phyloP scores from a whole-genome alignment of 2,797 vertebrate species.

The Semotilus atromaculatus region DNA sequence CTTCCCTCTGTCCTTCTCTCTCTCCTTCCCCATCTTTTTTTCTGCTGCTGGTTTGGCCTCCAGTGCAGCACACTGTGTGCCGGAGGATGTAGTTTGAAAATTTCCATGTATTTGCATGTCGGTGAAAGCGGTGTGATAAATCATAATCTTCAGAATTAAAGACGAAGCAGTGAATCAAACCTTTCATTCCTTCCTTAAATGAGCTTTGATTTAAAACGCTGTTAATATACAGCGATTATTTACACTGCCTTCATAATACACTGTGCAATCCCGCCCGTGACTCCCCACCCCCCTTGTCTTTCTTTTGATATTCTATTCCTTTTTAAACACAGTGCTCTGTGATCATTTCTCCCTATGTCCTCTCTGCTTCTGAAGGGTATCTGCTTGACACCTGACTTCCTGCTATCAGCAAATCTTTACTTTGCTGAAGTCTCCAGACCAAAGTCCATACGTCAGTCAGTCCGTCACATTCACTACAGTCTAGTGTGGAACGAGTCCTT shows the following conservation, averaged over 20 bases:
- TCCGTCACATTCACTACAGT: slow-evolving; percentile 29
- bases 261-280: background rate
- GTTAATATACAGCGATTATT: slow-evolving; percentile 50
- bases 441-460: slow-evolving; percentile 27
- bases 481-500: slow-evolving; percentile 19
- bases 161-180: slow-evolving; percentile 45
- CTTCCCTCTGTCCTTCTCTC: slow-evolving; percentile 22
- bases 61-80: background rate
- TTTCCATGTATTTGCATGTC: slow-evolving; percentile 58
- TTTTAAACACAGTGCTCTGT: slow-evolving; percentile 20
- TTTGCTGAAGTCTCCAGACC: slow-evolving; percentile 19
- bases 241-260: slow-evolving; percentile 26
- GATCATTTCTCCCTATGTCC: slow-evolving; percentile 18
- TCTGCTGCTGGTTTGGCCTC: slow-evolving; percentile 7
- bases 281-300: background rate
- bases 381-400: slow-evolving; percentile 49
- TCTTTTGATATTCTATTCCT: slow-evolving; percentile 47
- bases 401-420: slow-evolving; percentile 50
- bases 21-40: slow-evolving; percentile 22
- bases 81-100: slow-evolving; percentile 17
- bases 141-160: slow-evolving; percentile 47
- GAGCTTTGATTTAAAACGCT: slow-evolving; percentile 51
- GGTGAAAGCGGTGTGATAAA: slow-evolving; percentile 41
- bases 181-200: slow-evolving; percentile 42
- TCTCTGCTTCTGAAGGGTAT: slow-evolving; percentile 33